A percentile compares a stretch with the other conserved stretches of the same genome.
phyloP scores from a whole-genome alignment of 2,888 invertebrate genomes.

The Autographa pulchrina region DNA sequence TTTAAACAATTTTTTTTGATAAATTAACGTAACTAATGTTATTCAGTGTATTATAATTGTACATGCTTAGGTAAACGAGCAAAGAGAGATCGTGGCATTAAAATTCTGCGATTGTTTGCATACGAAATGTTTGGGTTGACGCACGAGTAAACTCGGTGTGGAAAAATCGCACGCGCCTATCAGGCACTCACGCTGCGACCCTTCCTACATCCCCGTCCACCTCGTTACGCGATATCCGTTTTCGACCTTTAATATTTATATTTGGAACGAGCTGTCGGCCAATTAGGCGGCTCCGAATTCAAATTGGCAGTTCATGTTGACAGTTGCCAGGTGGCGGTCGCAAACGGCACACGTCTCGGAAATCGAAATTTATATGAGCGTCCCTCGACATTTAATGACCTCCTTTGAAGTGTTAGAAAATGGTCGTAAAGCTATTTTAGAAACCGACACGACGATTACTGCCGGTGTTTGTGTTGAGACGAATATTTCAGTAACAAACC shows the following conservation, averaged over 20 bases:
- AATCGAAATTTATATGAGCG: constrained; percentile 76
- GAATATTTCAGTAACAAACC: constrained; percentile 76
- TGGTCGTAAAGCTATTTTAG: constrained; percentile 81
- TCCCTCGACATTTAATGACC: constrained; percentile 80
- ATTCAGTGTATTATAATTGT: constrained; percentile 25
- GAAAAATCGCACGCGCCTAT: constrained; percentile 53
- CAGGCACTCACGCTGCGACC: constrained; percentile 52
- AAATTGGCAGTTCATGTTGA: constrained; percentile 84
- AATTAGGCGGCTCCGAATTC: constrained; percentile 79
- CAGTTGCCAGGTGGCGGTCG: constrained; percentile 81
- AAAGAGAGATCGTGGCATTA: constrained; percentile 39
- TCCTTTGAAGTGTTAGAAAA: constrained; percentile 85
- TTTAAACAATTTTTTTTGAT: neutral
- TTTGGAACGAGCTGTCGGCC: constrained; percentile 79
- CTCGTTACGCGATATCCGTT: constrained; percentile 70
- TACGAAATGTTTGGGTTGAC: constrained; percentile 41
- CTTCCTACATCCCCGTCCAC: constrained; percentile 55
- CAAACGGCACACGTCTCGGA: constrained; percentile 68
- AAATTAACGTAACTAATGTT: neutral
- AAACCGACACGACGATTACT: constrained; percentile 67
- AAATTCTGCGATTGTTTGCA: constrained; percentile 55
- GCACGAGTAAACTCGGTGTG: constrained; percentile 51
- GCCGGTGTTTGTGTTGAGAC: constrained; percentile 67
- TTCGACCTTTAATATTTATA: constrained; percentile 77
- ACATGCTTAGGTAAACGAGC: constrained; percentile 27